A percentile compares a stretch with the other conserved stretches of the same genome.
Conservation (phyloP, 2,113 vertebrate genomes). For the Excalfactoria chinensis region DNA sequence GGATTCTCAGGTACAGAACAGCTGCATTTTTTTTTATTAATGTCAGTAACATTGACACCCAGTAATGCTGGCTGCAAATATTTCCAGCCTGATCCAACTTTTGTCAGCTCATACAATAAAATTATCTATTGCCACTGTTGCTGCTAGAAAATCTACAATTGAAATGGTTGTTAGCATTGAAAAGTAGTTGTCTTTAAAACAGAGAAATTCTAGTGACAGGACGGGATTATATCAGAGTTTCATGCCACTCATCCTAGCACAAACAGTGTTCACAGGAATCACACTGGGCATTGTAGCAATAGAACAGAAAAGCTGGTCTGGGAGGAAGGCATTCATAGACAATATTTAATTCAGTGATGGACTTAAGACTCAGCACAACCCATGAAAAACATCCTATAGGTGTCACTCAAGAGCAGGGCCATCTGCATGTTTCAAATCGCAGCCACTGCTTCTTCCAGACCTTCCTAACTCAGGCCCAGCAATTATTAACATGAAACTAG, state of each 20-base stretch:
- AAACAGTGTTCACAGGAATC: background rate
- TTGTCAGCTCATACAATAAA: background rate
- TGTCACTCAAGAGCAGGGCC: background rate
- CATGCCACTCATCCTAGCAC: background rate
- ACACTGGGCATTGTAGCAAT: background rate
- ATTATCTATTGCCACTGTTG: background rate
- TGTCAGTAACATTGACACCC: background rate
- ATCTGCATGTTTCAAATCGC: background rate
- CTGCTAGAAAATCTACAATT: background rate
- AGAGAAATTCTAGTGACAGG: background rate
- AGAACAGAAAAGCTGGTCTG: background rate
- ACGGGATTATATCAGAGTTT: background rate
- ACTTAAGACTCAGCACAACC: background rate
- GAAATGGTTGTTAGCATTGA: background rate
- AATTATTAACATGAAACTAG: background rate
- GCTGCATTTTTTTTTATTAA: slow-evolving; percentile 1
- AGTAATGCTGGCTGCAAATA: background rate
- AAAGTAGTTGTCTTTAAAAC: background rate
- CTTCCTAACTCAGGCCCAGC: background rate
- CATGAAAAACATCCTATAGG: background rate
- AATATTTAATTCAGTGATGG: background rate
- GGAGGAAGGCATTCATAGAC: background rate
- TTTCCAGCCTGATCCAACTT: background rate
- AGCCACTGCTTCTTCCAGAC: background rate
- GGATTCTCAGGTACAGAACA: background rate